Conservation (phyloP, 2,888 invertebrate species). For the Nephrotoma guestfalica region DNA sequence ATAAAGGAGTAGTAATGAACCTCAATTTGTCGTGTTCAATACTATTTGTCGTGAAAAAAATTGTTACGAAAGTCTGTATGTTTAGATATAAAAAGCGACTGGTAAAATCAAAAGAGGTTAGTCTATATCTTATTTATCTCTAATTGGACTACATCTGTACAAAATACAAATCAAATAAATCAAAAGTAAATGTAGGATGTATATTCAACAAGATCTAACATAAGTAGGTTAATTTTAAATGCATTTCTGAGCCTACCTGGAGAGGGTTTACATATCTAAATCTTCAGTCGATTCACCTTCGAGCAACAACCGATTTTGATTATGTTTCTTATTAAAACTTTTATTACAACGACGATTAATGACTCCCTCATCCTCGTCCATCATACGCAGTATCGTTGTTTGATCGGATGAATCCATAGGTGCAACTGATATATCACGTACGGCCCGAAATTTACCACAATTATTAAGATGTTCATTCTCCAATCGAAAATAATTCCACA, state of each 20-base stretch:
- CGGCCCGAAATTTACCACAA: slow-evolving; percentile 78
- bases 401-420: slow-evolving; percentile 64
- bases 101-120: too few species aligned
- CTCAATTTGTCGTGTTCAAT: too few species aligned
- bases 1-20: too few species aligned
- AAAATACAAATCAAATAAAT: too few species aligned
- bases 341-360: slow-evolving; percentile 24
- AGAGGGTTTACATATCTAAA: slow-evolving; percentile 14
- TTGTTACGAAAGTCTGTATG: too few species aligned
- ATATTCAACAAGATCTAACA: background rate
- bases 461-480: slow-evolving; percentile 85
- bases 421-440: slow-evolving; percentile 68
- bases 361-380: slow-evolving; percentile 32
- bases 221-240: background rate
- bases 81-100: too few species aligned
- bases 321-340: slow-evolving; percentile 21
- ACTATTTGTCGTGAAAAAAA: too few species aligned
- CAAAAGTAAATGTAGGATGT: too few species aligned
- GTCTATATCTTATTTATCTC: too few species aligned
- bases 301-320: slow-evolving; percentile 23
- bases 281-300: slow-evolving; percentile 30
- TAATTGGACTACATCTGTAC: too few species aligned
- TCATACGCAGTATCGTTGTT: slow-evolving; percentile 33
- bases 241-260: background rate
- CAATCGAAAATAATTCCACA: slow-evolving; percentile 81